These are phyloP conservation scores for Petaurus breviceps DNA, from an alignment of 2,113 vertebrate genomes.

Conservation along the genomic window DNA sequence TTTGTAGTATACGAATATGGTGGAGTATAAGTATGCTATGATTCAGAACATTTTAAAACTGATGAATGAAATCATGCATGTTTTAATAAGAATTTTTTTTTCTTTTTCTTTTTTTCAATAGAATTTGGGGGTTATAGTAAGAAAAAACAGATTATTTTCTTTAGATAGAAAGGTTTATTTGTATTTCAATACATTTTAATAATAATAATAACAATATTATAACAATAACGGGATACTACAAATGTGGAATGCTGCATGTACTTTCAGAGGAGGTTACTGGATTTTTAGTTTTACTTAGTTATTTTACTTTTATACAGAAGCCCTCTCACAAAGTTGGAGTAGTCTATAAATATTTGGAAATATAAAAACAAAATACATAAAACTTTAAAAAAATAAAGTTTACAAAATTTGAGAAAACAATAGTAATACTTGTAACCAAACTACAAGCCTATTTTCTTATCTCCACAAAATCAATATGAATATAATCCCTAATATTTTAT, in stretches of 20 bases:
- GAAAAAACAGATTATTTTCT: neutral
- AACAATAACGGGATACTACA: neutral
- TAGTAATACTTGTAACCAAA: neutral
- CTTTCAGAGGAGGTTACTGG: neutral
- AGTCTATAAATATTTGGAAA: neutral
- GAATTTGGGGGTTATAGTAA: neutral
- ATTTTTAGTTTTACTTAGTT: neutral
- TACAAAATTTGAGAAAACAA: neutral
- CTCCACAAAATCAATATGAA: neutral
- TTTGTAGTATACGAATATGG: no score
- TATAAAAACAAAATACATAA: neutral
- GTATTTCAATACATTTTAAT: neutral
- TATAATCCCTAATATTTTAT: neutral
- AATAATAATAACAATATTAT: no score
- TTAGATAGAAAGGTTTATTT: neutral
- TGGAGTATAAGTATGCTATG: no score
- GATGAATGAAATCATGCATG: no score
- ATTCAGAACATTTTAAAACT: no score
- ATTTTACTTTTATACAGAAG: neutral
- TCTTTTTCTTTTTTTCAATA: neutral
- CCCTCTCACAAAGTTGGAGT: neutral
- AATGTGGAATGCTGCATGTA: neutral
- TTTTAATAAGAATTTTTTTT: no score
- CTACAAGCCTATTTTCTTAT: neutral
- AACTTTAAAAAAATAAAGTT: neutral